Conservation (phyloP, 2,797 vertebrate genomes). For the Cuculus canorus region DNA sequence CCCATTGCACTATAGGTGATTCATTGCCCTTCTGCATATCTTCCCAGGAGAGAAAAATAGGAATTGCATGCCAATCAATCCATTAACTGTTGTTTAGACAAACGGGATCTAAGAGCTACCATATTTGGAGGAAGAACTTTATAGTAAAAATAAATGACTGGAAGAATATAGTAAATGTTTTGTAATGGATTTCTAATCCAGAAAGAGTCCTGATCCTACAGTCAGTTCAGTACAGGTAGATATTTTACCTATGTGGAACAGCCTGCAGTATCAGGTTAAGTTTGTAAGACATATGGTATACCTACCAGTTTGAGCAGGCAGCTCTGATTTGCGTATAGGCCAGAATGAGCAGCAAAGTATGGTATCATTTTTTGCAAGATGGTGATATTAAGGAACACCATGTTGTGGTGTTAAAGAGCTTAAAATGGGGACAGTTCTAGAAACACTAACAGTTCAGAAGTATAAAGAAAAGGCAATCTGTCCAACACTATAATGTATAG, state of each 20-base stretch:
- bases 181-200: neutral
- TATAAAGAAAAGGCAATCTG: neutral
- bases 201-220: neutral
- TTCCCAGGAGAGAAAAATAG: neutral
- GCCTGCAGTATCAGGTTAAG: neutral
- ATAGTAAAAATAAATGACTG: neutral
- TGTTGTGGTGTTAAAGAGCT: neutral
- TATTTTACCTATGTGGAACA: neutral
- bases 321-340: neutral
- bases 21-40: neutral
- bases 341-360: neutral
- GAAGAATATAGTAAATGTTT: neutral
- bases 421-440: neutral
- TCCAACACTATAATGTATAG: neutral
- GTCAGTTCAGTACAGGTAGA: neutral
- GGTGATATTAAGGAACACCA: neutral
- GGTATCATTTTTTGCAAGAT: neutral
- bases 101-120: neutral
- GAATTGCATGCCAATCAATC: neutral
- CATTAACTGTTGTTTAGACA: neutral
- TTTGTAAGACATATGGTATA: neutral
- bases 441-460: neutral
- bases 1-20: neutral
- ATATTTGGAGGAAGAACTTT: neutral
- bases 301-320: neutral